Evolutionary conservation across 2,888 invertebrate genomes (phyloP).

Genomic region (Luperina nickerlii): DNA sequence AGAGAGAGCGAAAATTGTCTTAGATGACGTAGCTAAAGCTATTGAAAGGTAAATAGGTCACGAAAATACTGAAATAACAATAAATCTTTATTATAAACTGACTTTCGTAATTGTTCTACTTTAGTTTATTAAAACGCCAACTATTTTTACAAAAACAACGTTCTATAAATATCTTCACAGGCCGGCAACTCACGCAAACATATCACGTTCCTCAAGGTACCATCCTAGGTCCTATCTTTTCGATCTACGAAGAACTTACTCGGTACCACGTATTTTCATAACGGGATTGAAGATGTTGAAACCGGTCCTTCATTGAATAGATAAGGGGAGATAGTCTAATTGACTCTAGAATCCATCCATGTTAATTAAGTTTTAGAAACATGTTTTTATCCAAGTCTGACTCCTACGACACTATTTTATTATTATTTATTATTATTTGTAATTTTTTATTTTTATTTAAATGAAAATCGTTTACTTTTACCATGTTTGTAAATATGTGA

Average conservation of each 20-base stretch:
- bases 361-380: constrained; percentile 64
- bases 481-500: no score
- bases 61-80: background rate
- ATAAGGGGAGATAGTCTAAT: constrained; percentile 65
- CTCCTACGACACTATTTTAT: constrained; percentile 42
- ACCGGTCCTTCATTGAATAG: constrained; percentile 61
- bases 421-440: no score
- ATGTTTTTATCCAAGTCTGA: constrained; percentile 53
- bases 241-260: constrained; percentile 56
- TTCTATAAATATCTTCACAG: constrained; percentile 39
- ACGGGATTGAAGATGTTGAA: constrained; percentile 59
- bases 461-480: no score
- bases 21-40: constrained; percentile 20
- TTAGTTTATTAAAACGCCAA: background rate
- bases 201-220: constrained; percentile 57
- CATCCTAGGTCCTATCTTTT: constrained; percentile 53
- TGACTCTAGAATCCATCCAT: constrained; percentile 51
- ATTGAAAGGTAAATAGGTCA: constrained; percentile 10
- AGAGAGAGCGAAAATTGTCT: background rate
- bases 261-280: constrained; percentile 60
- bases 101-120: background rate
- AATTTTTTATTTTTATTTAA: no score
- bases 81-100: background rate
- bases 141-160: constrained; percentile 15
- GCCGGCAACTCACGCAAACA: constrained; percentile 31